phyloP scores from a whole-genome alignment of 2,797 vertebrate species.

The Enteromius radiatus region DNA sequence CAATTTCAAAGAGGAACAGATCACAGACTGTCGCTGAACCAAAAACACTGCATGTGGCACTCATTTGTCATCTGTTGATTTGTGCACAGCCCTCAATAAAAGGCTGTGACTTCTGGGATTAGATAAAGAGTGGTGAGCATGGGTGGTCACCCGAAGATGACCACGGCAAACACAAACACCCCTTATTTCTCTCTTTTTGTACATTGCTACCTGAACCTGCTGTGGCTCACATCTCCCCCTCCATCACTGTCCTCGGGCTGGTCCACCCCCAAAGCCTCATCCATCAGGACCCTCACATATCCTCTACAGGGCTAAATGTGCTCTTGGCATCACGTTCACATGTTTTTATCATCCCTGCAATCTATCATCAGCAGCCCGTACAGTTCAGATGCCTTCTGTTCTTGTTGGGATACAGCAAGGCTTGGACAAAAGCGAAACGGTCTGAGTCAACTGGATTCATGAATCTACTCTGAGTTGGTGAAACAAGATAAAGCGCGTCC shows the following conservation, averaged over 20 bases:
- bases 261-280: conserved; percentile 48
- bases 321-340: conserved; percentile 23
- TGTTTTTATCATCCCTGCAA: conserved; percentile 38
- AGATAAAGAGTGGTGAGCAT: conserved; percentile 30
- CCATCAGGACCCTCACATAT: conserved; percentile 46
- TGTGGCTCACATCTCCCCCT: conserved; percentile 28
- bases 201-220: conserved; percentile 40
- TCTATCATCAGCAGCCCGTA: conserved; percentile 19
- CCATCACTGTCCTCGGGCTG: conserved; percentile 48
- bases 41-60: neutral
- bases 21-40: neutral
- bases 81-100: conserved; percentile 30
- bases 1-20: neutral
- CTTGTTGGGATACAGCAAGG: neutral
- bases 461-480: conserved; percentile 9
- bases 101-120: conserved; percentile 24
- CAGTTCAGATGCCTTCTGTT: conserved; percentile 23
- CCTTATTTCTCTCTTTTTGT: conserved; percentile 1
- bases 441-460: conserved; percentile 14
- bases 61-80: conserved; percentile 42
- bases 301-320: conserved; percentile 41
- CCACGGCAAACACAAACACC: neutral
- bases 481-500: conserved; percentile 19
- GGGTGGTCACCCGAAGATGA: conserved; percentile 17
- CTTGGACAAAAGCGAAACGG: conserved; percentile 14